Percentiles rank a stretch among this genome's conserved stretches.
Evolutionary conservation across 2,888 invertebrate genomes (phyloP).

Genomic region (Malthinus flaveolus): DNA sequence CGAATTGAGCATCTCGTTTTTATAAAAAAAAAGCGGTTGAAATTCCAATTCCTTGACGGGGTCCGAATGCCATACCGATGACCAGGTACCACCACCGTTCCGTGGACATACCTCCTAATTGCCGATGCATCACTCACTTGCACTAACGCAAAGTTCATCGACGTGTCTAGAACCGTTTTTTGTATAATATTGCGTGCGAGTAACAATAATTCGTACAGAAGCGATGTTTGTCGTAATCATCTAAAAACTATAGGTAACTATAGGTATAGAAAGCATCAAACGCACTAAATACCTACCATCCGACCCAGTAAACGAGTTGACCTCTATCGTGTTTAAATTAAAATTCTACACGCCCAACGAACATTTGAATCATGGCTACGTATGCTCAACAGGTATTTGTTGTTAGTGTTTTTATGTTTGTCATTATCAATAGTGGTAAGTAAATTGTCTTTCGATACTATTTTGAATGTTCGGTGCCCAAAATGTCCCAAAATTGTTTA

Average conservation of each 20-base stretch:
- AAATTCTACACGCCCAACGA: conserved; percentile 6
- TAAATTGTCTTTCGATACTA: neutral
- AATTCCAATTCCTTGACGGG: too few relatives aligned
- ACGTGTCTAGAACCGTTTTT: too few relatives aligned
- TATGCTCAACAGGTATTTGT: neutral
- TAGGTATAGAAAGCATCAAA: neutral
- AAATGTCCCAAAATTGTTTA: neutral
- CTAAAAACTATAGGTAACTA: neutral
- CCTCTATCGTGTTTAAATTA: conserved; percentile 1
- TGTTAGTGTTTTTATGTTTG: conserved; percentile 4
- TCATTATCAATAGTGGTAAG: conserved; percentile 8
- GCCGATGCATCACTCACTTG: too few relatives aligned
- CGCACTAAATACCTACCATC: neutral
- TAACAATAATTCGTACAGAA: too few relatives aligned
- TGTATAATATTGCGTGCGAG: too few relatives aligned
- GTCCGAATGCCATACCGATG: too few relatives aligned
- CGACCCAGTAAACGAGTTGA: neutral
- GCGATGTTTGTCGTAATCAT: neutral
- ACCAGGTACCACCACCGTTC: too few relatives aligned
- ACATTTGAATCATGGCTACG: conserved; percentile 12
- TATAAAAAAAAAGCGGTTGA: too few relatives aligned
- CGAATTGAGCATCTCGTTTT: too few relatives aligned
- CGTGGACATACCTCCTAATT: too few relatives aligned
- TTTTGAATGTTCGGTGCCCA: neutral
- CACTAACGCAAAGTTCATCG: too few relatives aligned